These are phyloP conservation scores for Manduca sexta DNA, from an alignment of 1,140 invertebrate species.

Conservation along the genomic window DNA sequence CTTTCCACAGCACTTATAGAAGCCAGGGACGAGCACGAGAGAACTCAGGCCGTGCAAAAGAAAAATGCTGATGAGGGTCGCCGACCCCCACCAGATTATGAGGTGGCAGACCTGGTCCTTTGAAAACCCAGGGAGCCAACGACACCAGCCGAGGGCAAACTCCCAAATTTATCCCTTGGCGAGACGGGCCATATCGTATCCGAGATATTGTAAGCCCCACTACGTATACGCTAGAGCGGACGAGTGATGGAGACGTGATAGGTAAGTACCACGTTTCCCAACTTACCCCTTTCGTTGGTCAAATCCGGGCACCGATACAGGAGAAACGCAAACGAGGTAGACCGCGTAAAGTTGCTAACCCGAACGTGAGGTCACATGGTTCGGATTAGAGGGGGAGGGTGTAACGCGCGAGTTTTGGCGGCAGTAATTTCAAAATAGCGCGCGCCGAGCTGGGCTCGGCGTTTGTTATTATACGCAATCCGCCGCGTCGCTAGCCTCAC, in stretches of 20 bases:
- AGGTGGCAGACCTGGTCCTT: constrained; percentile 24
- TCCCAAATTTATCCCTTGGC: constrained; percentile 22
- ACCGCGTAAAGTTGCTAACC: neutral
- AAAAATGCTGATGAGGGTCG: constrained; percentile 18
- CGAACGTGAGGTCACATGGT: neutral
- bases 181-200: constrained; percentile 13
- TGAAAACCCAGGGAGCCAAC: constrained; percentile 29
- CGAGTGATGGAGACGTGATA: neutral
- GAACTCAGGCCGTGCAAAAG: constrained; percentile 23
- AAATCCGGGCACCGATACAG: neutral
- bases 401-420: neutral
- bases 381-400: constrained; percentile 1
- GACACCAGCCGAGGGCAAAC: constrained; percentile 22
- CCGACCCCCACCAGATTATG: constrained; percentile 14
- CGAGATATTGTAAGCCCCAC: constrained; percentile 19
- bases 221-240: constrained; percentile 21
- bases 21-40: constrained; percentile 19
- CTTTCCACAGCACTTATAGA: constrained; percentile 6
- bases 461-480: too few species aligned
- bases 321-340: constrained; percentile 5
- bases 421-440: too few species aligned
- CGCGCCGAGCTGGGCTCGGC: too few species aligned
- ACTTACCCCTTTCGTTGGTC: constrained; percentile 1
- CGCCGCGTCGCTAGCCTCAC: too few species aligned
- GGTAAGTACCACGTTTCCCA: constrained; percentile 9